Percentiles rank a stretch among this genome's conserved stretches.
Evolutionary conservation across 2,113 vertebrate genomes (phyloP).

Genomic region (Spermophilus dauricus): DNA sequence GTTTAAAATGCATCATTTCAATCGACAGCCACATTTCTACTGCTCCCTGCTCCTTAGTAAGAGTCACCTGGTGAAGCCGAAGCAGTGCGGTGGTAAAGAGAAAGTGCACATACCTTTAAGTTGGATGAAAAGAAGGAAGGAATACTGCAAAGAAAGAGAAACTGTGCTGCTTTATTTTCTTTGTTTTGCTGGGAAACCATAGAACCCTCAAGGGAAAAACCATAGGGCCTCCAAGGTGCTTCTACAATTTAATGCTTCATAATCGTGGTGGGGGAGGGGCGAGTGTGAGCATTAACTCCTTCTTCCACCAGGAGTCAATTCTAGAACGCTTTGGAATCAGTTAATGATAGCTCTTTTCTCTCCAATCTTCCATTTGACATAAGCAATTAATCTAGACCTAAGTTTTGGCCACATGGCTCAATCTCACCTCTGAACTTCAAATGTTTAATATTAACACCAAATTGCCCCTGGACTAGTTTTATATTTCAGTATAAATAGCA

Average conservation of each 20-base stretch:
- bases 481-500: neutral
- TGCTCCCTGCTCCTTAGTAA: neutral
- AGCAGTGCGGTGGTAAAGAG: neutral
- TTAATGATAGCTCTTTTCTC: neutral
- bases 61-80: neutral
- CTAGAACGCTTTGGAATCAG: neutral
- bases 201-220: constrained; percentile 68
- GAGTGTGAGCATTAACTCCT: neutral
- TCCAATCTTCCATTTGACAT: neutral
- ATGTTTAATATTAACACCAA: neutral
- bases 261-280: neutral
- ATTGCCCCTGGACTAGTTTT: neutral
- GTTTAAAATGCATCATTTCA: neutral
- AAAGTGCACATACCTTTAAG: constrained; percentile 72
- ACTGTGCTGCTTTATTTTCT: constrained; percentile 59
- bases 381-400: neutral
- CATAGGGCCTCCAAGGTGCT: constrained; percentile 31
- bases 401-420: neutral
- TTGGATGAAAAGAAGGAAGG: constrained; percentile 49
- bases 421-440: neutral
- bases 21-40: neutral
- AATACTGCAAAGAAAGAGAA: constrained; percentile 50
- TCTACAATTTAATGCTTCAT: constrained; percentile 50
- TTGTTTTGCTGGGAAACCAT: constrained; percentile 78
- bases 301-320: neutral